A percentile compares a stretch with the other conserved stretches of the same genome.
phyloP scores from a whole-genome alignment of 2,888 invertebrate genomes.

The Mythimna ferrago region DNA sequence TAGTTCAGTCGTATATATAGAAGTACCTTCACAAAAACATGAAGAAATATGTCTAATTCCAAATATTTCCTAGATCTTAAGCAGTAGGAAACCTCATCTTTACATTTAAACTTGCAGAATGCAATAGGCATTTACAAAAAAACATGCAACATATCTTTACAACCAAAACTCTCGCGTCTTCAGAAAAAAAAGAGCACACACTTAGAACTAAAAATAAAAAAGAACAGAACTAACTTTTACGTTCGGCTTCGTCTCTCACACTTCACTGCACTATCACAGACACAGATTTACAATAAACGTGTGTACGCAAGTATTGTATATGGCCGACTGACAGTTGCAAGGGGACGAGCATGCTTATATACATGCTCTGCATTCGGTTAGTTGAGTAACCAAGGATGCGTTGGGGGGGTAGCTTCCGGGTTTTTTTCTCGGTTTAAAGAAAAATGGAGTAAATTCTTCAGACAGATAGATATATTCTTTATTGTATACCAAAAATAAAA shows the following conservation, averaged over 20 bases:
- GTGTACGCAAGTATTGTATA: conserved; percentile 31
- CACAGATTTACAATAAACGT: conserved; percentile 50
- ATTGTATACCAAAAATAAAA: too few species aligned
- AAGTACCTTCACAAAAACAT: too few species aligned
- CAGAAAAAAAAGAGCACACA: not conserved
- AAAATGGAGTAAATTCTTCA: conserved; percentile 36
- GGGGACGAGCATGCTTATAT: conserved; percentile 68
- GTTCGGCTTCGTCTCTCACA: conserved; percentile 45
- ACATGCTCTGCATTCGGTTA: conserved; percentile 73
- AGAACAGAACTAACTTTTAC: conserved; percentile 59
- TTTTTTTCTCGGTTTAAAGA: conserved; percentile 44
- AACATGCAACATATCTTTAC: not conserved
- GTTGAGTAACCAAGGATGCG: conserved; percentile 67
- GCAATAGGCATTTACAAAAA: conserved; percentile 13
- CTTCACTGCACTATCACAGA: conserved; percentile 62
- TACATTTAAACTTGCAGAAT: not conserved
- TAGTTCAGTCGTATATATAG: too few species aligned
- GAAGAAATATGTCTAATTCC: too few species aligned
- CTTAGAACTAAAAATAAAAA: conserved; percentile 9
- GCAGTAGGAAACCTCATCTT: not conserved
- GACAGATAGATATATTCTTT: too few species aligned
- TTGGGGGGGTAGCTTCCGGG: conserved; percentile 70
- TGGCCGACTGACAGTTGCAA: conserved; percentile 56
- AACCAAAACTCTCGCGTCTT: not conserved
- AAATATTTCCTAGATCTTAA: not conserved